These are phyloP conservation scores for Cataglyphis livida DNA, from an alignment of 2,888 invertebrate genomes.

Conservation along the genomic window DNA sequence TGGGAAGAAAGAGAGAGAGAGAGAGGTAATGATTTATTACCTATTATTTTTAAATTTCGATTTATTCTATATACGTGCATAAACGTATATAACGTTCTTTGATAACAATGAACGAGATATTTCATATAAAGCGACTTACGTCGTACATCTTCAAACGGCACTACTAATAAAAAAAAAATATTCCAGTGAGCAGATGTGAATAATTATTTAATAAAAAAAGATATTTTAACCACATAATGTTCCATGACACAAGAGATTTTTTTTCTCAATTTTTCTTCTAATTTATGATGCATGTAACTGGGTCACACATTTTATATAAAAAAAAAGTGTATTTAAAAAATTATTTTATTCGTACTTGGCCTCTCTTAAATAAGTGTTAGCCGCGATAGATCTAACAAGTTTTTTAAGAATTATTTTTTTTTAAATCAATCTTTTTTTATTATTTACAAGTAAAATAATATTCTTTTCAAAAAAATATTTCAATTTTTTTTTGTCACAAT, in stretches of 20 bases:
- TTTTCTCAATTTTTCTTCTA: constrained; percentile 4
- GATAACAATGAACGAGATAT: constrained; percentile 5
- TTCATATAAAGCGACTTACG: constrained; percentile 12
- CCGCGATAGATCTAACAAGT: neutral
- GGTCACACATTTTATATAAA: neutral
- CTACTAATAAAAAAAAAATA: neutral
- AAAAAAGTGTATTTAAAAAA: neutral
- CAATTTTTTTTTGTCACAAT: neutral
- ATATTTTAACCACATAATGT: neutral
- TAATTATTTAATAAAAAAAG: neutral
- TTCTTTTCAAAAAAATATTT: neutral
- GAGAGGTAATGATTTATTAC: neutral
- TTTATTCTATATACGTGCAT: constrained; percentile 4
- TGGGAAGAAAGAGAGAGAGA: neutral
- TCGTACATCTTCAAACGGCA: constrained; percentile 34
- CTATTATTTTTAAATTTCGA: constrained; percentile 23
- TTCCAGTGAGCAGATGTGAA: neutral
- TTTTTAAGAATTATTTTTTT: constrained; percentile 7
- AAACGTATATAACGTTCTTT: constrained; percentile 17
- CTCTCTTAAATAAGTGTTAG: constrained; percentile 12
- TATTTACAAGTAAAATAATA: neutral
- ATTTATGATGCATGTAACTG: neutral
- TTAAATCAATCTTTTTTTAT: neutral
- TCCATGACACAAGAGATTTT: neutral
- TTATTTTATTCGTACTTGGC: constrained; percentile 19